Evolutionary conservation across 2,888 invertebrate species (phyloP).

Genomic region (Coecobrya sp.): DNA sequence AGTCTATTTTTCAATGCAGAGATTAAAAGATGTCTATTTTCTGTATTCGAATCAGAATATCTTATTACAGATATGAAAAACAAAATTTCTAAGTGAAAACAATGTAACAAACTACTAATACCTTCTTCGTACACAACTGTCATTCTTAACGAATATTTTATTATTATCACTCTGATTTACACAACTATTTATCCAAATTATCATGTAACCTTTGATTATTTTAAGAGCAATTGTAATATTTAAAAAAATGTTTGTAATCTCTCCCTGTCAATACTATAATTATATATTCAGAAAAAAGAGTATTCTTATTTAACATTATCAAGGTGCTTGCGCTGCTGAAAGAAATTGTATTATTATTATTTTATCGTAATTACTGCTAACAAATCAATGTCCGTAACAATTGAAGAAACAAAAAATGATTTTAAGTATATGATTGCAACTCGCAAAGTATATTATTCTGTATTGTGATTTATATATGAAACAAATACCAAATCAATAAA

Average conservation of each 20-base stretch:
- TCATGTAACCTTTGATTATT: constrained; percentile 7
- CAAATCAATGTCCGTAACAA: not conserved
- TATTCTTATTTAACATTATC: not conserved
- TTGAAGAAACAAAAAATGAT: not conserved
- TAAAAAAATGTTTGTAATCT: constrained; percentile 23
- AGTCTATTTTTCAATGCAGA: not conserved
- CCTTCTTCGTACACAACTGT: no score
- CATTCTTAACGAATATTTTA: not conserved
- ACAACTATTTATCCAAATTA: not conserved
- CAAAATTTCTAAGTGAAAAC: not conserved
- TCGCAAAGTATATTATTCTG: not conserved
- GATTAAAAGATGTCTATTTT: not conserved
- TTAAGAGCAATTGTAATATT: not conserved
- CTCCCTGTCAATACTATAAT: constrained; percentile 34
- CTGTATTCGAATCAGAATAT: not conserved
- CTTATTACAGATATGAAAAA: not conserved
- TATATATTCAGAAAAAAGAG: not conserved
- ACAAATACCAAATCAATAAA: not conserved
- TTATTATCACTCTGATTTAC: not conserved
- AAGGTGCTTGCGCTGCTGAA: not conserved
- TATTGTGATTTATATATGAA: not conserved
- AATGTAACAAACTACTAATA: no score
- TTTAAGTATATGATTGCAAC: not conserved
- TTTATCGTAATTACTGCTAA: not conserved
- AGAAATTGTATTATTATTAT: constrained; percentile 4